Percentiles rank a stretch among this genome's conserved stretches.
These are phyloP conservation scores for Altica lythri DNA, from an alignment of 2,888 invertebrate species.

Conservation along the genomic window DNA sequence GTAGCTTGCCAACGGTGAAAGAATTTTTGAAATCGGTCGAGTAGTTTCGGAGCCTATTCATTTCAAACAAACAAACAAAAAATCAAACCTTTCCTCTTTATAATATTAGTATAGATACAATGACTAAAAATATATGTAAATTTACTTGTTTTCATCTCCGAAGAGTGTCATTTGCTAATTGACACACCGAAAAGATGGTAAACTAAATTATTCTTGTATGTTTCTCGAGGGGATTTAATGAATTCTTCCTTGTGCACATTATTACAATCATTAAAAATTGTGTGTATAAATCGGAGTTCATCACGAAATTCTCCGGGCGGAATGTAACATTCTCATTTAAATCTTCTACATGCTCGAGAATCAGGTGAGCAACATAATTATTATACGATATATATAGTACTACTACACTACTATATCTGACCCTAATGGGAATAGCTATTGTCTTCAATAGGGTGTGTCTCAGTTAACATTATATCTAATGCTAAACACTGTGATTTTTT, in stretches of 20 bases:
- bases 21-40: too few relatives aligned
- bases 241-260: slow-evolving; percentile 27
- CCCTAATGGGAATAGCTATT: slow-evolving; percentile 18
- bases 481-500: slow-evolving; percentile 18
- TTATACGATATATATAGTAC: slow-evolving; percentile 21
- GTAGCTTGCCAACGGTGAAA: too few relatives aligned
- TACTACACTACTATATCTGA: slow-evolving; percentile 18
- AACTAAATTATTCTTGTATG: slow-evolving; percentile 6
- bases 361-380: slow-evolving; percentile 22
- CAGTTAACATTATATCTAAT: slow-evolving; percentile 10
- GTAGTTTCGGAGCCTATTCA: too few relatives aligned
- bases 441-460: slow-evolving; percentile 19
- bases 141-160: too few relatives aligned
- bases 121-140: too few relatives aligned
- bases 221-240: slow-evolving; percentile 26
- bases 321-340: slow-evolving; percentile 29
- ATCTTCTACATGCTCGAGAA: slow-evolving; percentile 24
- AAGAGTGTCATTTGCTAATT: slow-evolving; percentile 1
- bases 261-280: slow-evolving; percentile 29
- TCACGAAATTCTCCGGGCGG: slow-evolving; percentile 30
- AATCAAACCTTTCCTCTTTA: too few relatives aligned
- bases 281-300: slow-evolving; percentile 27
- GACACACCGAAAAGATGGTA: too few relatives aligned
- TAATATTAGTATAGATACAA: too few relatives aligned
- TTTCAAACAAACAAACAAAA: too few relatives aligned